Conservation (phyloP, 1,140 invertebrate genomes). For the Drosophila lini region DNA sequence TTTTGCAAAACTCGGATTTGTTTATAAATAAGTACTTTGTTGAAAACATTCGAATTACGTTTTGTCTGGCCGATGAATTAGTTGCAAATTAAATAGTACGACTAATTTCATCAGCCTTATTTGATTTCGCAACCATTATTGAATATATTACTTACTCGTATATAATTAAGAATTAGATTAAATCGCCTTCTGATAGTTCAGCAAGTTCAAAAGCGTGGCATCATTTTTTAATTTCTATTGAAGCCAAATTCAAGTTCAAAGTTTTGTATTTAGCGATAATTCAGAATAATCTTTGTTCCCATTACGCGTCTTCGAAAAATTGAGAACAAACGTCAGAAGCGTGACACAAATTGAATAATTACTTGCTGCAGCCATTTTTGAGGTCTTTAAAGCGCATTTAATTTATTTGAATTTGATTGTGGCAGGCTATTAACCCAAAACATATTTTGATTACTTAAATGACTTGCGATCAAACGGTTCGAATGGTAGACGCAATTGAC, state of each 20-base stretch:
- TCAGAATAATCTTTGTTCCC: constrained; percentile 37
- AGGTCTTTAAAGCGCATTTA: constrained; percentile 15
- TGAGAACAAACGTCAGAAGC: constrained; percentile 10
- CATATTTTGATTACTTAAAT: constrained; percentile 33
- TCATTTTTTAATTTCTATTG: constrained; percentile 9
- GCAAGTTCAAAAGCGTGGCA: constrained; percentile 52
- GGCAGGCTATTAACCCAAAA: constrained; percentile 48
- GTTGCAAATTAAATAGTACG: constrained; percentile 15
- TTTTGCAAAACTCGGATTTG: constrained; percentile 1
- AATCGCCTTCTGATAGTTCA: constrained; percentile 2
- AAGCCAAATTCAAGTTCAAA: constrained; percentile 52
- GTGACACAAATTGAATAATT: constrained; percentile 8
- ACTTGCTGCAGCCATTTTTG: not conserved
- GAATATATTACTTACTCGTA: constrained; percentile 1
- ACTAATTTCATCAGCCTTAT: constrained; percentile 39
- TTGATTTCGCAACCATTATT: constrained; percentile 5
- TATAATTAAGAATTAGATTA: not conserved
- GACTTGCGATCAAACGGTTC: constrained; percentile 38
- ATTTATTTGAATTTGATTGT: constrained; percentile 12
- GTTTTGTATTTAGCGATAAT: constrained; percentile 29
- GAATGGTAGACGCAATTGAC: constrained; percentile 26
- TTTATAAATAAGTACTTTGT: constrained; percentile 2
- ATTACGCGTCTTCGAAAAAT: constrained; percentile 13
- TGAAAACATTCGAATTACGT: not conserved
- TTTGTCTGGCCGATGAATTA: constrained; percentile 11